These are phyloP conservation scores for Drosophila tripunctata DNA, from an alignment of 2,888 invertebrate species.

Conservation along the genomic window DNA sequence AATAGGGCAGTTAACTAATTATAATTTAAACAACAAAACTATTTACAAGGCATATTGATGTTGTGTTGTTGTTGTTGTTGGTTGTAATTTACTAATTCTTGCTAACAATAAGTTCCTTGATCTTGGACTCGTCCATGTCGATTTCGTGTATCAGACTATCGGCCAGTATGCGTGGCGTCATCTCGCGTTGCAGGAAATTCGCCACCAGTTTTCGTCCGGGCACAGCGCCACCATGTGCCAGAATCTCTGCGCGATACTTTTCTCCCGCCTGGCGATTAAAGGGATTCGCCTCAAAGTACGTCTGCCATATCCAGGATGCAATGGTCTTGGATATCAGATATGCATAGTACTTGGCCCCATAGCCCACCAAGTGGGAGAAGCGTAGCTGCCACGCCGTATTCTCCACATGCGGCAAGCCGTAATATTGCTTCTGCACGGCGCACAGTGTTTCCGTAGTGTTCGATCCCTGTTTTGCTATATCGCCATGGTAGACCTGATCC, in stretches of 20 bases:
- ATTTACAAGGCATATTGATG: slow-evolving; percentile 42
- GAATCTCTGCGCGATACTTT: slow-evolving; percentile 89
- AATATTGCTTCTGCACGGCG: slow-evolving; percentile 92
- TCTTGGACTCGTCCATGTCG: slow-evolving; percentile 86
- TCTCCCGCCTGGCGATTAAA: slow-evolving; percentile 91
- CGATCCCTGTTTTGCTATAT: slow-evolving; percentile 75
- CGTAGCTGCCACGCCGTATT: slow-evolving; percentile 98
- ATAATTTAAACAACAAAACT: slow-evolving; percentile 50
- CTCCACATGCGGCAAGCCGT: slow-evolving; percentile 93
- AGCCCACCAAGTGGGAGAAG: slow-evolving; percentile 98
- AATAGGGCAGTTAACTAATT: slow-evolving; percentile 60
- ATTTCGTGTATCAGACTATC: slow-evolving; percentile 91
- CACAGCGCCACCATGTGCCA: slow-evolving; percentile 94
- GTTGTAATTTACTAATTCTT: slow-evolving; percentile 54
- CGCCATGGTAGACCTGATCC: slow-evolving; percentile 94
- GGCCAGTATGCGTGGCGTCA: slow-evolving; percentile 91
- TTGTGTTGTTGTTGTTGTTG: no score
- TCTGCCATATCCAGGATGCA: slow-evolving; percentile 96
- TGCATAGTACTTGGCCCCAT: slow-evolving; percentile 99
- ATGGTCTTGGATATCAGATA: slow-evolving; percentile 97
- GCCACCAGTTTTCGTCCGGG: slow-evolving; percentile 91
- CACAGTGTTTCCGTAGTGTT: slow-evolving; percentile 90
- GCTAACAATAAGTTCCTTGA: slow-evolving; percentile 78
- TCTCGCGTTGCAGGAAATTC: slow-evolving; percentile 90
- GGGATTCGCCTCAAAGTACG: slow-evolving; percentile 92